Evolutionary conservation across 2,113 vertebrate genomes (phyloP).

Genomic region (Dinomys branickii): DNA sequence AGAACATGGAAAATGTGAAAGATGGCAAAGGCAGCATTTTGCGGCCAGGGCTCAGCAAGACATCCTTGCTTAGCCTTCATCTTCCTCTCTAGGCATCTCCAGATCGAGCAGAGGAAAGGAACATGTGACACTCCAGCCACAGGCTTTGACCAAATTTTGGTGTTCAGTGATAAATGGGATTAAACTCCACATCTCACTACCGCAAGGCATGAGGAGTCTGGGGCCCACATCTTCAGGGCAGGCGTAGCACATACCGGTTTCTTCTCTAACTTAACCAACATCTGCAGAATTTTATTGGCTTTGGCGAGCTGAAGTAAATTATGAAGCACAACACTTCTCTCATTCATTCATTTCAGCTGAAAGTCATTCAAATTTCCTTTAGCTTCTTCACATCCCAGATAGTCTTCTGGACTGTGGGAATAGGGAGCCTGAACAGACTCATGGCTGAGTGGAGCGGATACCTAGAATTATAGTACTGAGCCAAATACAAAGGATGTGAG

Average conservation of each 20-base stretch:
- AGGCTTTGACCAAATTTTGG: neutral
- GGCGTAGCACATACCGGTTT: neutral
- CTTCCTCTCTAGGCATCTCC: neutral
- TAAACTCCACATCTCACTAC: neutral
- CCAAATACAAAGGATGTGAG: neutral
- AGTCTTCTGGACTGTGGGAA: neutral
- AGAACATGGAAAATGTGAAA: neutral
- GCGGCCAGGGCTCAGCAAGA: neutral
- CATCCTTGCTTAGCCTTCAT: neutral
- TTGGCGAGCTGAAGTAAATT: neutral
- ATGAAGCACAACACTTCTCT: neutral
- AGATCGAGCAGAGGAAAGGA: neutral
- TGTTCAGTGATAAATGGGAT: neutral
- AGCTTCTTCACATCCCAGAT: neutral
- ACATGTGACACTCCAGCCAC: rapidly evolving
- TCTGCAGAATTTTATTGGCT: neutral
- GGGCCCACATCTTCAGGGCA: neutral
- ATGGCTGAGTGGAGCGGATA: neutral
- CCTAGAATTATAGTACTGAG: neutral
- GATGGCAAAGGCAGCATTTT: neutral
- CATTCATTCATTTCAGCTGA: neutral
- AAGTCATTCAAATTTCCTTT: neutral
- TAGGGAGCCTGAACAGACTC: neutral
- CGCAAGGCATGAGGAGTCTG: neutral
- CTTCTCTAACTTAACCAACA: neutral